phyloP scores from a whole-genome alignment of 1,140 invertebrate genomes.

The Zaprionus gabonicus region DNA sequence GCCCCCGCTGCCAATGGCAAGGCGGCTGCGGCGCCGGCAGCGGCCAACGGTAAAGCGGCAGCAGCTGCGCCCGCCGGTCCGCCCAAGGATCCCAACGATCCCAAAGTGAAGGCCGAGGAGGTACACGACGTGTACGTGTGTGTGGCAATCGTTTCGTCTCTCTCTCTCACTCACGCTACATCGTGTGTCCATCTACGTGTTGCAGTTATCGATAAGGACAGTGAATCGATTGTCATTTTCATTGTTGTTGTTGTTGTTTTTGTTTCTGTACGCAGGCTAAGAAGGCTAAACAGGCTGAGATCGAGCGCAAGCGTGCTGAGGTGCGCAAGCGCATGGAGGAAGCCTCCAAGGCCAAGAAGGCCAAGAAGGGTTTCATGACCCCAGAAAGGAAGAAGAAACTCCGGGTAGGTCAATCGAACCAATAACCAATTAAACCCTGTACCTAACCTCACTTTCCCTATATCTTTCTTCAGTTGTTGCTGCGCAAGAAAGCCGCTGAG shows the following conservation, averaged over 20 bases:
- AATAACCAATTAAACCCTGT: not conserved
- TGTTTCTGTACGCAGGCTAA: constrained; percentile 88
- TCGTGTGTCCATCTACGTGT: constrained; percentile 46
- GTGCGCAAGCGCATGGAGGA: constrained; percentile 98
- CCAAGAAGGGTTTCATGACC: constrained; percentile 99
- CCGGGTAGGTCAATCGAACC: constrained; percentile 88
- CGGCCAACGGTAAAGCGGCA: constrained; percentile 60
- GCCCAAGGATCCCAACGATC: constrained; percentile 79
- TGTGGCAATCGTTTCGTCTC: constrained; percentile 52
- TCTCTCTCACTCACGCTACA: not conserved
- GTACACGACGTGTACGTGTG: constrained; percentile 81
- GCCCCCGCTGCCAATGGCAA: constrained; percentile 50
- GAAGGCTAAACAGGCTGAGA: constrained; percentile 97
- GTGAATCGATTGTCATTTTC: not conserved
- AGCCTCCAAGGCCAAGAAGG: constrained; percentile 97
- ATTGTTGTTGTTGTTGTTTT: constrained; percentile 24
- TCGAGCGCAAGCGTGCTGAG: constrained; percentile 97
- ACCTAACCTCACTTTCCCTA: not conserved
- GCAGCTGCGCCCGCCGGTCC: constrained; percentile 72
- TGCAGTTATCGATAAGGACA: constrained; percentile 8
- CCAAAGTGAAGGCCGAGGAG: constrained; percentile 82
- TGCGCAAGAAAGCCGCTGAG: constrained; percentile 99
- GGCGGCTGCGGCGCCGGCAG: constrained; percentile 61
- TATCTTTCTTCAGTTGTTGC: constrained; percentile 89
- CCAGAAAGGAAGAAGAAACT: constrained; percentile 99